These are phyloP conservation scores for Portunus trituberculatus DNA, from an alignment of 1,140 invertebrate species.

Conservation along the genomic window DNA sequence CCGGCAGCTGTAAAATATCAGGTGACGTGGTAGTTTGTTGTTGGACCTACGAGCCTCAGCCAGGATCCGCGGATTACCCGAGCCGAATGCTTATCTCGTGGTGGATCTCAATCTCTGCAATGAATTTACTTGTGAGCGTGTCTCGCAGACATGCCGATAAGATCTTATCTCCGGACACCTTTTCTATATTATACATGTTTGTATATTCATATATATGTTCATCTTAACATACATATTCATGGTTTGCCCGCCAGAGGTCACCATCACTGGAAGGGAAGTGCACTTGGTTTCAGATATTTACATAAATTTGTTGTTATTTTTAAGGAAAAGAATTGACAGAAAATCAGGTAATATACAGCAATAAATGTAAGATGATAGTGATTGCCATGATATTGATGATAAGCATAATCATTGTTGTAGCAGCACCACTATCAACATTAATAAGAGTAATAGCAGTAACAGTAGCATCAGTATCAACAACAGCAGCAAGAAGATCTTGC, in stretches of 20 bases:
- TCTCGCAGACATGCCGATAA: neutral
- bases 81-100: neutral
- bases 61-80: neutral
- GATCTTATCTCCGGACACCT: too few relatives aligned
- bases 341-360: too few relatives aligned
- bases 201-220: neutral
- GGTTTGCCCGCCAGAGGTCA: neutral
- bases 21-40: conserved; percentile 45
- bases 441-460: neutral
- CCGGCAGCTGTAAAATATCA: conserved; percentile 64
- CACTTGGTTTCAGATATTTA: too few relatives aligned
- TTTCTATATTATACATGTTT: neutral
- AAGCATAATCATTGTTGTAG: neutral
- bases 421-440: neutral
- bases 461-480: neutral
- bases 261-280: too few relatives aligned
- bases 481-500: neutral
- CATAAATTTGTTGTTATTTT: too few relatives aligned
- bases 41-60: neutral
- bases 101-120: neutral
- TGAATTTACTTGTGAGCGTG: neutral
- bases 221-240: neutral
- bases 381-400: too few relatives aligned
- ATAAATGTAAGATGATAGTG: too few relatives aligned
- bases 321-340: too few relatives aligned